A percentile compares a stretch with the other conserved stretches of the same genome.
Evolutionary conservation across 1,140 invertebrate species (phyloP).

Genomic region (Conus ventricosus): DNA sequence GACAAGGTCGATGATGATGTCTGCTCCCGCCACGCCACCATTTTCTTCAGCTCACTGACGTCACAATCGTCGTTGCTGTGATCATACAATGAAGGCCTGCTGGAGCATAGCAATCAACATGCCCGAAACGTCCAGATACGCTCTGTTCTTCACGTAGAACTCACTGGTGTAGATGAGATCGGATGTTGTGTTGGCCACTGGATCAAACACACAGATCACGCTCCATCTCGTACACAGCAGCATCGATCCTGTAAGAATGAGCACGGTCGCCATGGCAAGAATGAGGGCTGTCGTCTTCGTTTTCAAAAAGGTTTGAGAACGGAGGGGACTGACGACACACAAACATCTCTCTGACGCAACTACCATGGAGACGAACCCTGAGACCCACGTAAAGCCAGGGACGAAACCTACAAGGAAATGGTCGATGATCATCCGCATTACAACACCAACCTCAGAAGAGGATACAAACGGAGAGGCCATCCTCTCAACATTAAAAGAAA

Average conservation of each 20-base stretch:
- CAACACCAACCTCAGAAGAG: too few relatives aligned
- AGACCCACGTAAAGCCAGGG: neutral
- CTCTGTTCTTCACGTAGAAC: too few relatives aligned
- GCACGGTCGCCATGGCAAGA: neutral
- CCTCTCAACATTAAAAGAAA: neutral
- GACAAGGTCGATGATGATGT: neutral
- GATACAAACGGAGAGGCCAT: neutral
- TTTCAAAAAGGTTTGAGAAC: neutral
- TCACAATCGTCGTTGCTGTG: too few relatives aligned
- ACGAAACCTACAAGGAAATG: too few relatives aligned
- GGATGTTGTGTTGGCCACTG: neutral
- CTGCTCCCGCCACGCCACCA: neutral
- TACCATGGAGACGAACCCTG: neutral
- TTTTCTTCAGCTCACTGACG: neutral
- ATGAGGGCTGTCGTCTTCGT: conserved; percentile 2
- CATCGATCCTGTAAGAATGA: neutral
- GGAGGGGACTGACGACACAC: conserved; percentile 17
- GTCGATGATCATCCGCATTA: too few relatives aligned
- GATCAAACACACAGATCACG: neutral
- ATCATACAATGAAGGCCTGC: too few relatives aligned
- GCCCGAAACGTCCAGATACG: too few relatives aligned
- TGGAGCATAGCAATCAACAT: too few relatives aligned
- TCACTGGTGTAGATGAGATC: too few relatives aligned
- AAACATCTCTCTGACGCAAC: neutral
- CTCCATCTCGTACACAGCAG: neutral